A percentile compares a stretch with the other conserved stretches of the same genome.
These are phyloP conservation scores for Lethenteron reissneri DNA, from an alignment of 2,113 vertebrate species.

Conservation along the genomic window DNA sequence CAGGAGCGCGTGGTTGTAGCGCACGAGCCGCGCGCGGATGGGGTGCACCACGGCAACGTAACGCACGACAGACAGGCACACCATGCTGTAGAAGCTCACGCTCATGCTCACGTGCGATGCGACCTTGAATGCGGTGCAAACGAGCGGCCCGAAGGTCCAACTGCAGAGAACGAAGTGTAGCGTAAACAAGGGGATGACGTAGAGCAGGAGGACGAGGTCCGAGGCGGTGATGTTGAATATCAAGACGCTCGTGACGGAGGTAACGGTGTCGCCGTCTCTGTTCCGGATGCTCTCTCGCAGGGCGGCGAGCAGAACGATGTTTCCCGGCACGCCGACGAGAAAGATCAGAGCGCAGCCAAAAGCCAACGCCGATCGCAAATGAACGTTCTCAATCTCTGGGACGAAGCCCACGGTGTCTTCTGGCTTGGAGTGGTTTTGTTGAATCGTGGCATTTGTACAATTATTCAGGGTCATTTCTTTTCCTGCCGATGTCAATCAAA, in stretches of 20 bases:
- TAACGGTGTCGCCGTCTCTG: neutral
- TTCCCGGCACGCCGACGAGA: slow-evolving; percentile 11
- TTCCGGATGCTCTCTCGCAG: neutral
- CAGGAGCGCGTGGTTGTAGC: neutral
- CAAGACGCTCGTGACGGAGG: slow-evolving; percentile 10
- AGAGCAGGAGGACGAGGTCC: slow-evolving; percentile 11
- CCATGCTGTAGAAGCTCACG: slow-evolving; percentile 15
- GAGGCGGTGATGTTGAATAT: slow-evolving; percentile 11
- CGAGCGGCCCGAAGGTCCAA: slow-evolving; percentile 9
- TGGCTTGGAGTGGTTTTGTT: too few species aligned
- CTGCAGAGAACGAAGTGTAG: slow-evolving; percentile 1
- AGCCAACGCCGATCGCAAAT: neutral
- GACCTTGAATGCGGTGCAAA: slow-evolving; percentile 11
- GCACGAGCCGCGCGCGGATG: neutral
- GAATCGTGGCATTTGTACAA: too few species aligned
- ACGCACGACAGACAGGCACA: slow-evolving; percentile 8
- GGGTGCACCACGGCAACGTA: slow-evolving; percentile 5
- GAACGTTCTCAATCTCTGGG: too few species aligned
- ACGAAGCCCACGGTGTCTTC: too few species aligned
- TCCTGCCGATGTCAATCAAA: too few species aligned
- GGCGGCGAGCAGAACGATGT: slow-evolving; percentile 11
- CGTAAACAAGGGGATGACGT: neutral
- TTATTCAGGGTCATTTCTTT: too few species aligned
- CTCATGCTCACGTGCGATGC: slow-evolving; percentile 11
- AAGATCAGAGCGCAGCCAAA: slow-evolving; percentile 9